phyloP scores from a whole-genome alignment of 2,797 vertebrate genomes.

The Centropyge bicolor region DNA sequence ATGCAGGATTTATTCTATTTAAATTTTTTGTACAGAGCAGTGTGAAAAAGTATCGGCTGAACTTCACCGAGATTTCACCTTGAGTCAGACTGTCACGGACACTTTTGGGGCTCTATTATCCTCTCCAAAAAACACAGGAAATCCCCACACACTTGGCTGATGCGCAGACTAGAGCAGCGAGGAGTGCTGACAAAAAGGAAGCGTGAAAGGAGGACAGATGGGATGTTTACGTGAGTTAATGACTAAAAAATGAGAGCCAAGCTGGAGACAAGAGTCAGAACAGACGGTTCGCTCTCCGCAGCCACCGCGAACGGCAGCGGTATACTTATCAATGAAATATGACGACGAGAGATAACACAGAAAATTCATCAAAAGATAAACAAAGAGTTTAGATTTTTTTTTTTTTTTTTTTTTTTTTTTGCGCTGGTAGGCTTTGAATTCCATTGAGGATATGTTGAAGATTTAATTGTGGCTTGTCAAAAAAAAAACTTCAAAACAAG shows the following conservation, averaged over 20 bases:
- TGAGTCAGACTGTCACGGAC: conserved; percentile 49
- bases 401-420: conserved; percentile 23
- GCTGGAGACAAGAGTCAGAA: conserved; percentile 67
- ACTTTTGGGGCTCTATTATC: conserved; percentile 38
- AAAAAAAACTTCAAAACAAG: conserved; percentile 35
- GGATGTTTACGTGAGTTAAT: conserved; percentile 79
- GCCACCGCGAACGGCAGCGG: conserved; percentile 33
- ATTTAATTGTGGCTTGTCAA: conserved; percentile 48
- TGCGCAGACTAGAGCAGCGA: conserved; percentile 46
- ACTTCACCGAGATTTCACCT: conserved; percentile 55
- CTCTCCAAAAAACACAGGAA: conserved; percentile 57
- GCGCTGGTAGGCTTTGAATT: conserved; percentile 22
- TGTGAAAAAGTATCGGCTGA: conserved; percentile 4
- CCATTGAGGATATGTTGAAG: conserved; percentile 37
- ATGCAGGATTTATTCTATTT: conserved; percentile 6
- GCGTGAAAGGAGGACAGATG: conserved; percentile 76
- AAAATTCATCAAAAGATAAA: conserved; percentile 55
- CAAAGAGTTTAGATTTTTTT: conserved; percentile 24
- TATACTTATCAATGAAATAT: conserved; percentile 69
- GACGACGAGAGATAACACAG: conserved; percentile 41
- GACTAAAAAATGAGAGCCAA: conserved; percentile 76
- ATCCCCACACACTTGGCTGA: conserved; percentile 51
- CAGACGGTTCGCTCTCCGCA: conserved; percentile 68
- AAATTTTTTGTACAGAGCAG: background rate
- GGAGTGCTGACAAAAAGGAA: conserved; percentile 59